These are phyloP conservation scores for Leptobrachium ailaonicum DNA, from an alignment of 2,113 vertebrate genomes.

Conservation along the genomic window DNA sequence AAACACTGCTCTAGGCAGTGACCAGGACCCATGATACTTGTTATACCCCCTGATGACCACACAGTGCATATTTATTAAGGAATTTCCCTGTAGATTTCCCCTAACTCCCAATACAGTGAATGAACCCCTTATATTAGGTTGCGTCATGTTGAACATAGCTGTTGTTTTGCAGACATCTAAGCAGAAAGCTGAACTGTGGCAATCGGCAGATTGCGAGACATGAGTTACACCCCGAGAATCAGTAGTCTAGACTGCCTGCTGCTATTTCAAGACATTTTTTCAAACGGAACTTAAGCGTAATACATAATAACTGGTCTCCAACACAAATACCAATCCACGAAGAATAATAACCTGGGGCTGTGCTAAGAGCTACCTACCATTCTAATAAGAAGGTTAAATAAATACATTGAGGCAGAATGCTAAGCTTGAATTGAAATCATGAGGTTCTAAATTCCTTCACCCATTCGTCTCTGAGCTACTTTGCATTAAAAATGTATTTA, in stretches of 20 bases:
- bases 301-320: background rate
- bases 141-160: background rate
- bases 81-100: too few species aligned
- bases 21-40: too few species aligned
- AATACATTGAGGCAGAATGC: too few species aligned
- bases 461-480: too few species aligned
- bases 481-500: too few species aligned
- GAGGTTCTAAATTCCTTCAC: too few species aligned
- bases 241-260: background rate
- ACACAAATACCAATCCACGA: background rate
- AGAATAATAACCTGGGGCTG: background rate
- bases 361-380: background rate
- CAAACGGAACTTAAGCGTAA: background rate
- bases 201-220: constrained; percentile 1
- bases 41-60: background rate
- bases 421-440: too few species aligned
- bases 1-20: too few species aligned
- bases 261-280: constrained; percentile 3
- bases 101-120: too few species aligned
- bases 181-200: background rate
- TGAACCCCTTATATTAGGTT: background rate
- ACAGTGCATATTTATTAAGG: background rate
- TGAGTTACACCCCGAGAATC: background rate
- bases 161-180: background rate
- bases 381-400: too few species aligned